phyloP scores from a whole-genome alignment of 2,888 invertebrate genomes.

The Drosophila flavopinicola region DNA sequence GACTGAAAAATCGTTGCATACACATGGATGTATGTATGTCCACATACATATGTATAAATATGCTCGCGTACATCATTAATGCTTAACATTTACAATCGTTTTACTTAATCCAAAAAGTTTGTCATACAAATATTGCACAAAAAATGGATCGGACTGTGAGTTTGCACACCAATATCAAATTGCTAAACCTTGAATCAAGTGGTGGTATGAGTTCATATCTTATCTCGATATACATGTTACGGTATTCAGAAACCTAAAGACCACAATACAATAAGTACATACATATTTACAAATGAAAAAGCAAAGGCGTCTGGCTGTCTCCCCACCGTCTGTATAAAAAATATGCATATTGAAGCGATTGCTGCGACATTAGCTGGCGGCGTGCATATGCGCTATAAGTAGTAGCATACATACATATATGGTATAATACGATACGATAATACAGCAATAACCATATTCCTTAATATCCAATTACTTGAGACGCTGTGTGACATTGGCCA shows the following conservation, averaged over 20 bases:
- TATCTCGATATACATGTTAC: slow-evolving; percentile 38
- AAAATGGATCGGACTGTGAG: slow-evolving; percentile 80
- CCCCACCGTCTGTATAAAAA: slow-evolving; percentile 65
- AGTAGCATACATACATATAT: slow-evolving; percentile 29
- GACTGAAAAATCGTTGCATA: slow-evolving; percentile 44
- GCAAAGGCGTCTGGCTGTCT: slow-evolving; percentile 55
- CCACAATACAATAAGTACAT: slow-evolving; percentile 69
- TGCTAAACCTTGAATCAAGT: slow-evolving; percentile 71
- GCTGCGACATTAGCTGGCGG: slow-evolving; percentile 49
- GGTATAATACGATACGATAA: slow-evolving; percentile 29
- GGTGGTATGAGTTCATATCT: slow-evolving; percentile 71
- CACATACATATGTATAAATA: slow-evolving; percentile 21
- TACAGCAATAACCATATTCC: slow-evolving; percentile 23
- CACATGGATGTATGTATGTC: background rate
- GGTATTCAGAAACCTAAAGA: slow-evolving; percentile 75
- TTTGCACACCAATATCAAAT: slow-evolving; percentile 68
- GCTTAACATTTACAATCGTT: slow-evolving; percentile 55
- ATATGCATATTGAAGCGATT: slow-evolving; percentile 57
- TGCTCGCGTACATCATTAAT: slow-evolving; percentile 41
- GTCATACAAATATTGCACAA: slow-evolving; percentile 82
- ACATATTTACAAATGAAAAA: slow-evolving; percentile 72
- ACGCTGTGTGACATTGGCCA: slow-evolving; percentile 86
- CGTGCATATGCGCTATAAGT: slow-evolving; percentile 27
- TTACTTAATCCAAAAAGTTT: slow-evolving; percentile 77
- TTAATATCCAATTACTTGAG: slow-evolving; percentile 79